Percentiles rank a stretch among this genome's conserved stretches.
phyloP scores from a whole-genome alignment of 2,113 vertebrate genomes.

The Cebus imitator region DNA sequence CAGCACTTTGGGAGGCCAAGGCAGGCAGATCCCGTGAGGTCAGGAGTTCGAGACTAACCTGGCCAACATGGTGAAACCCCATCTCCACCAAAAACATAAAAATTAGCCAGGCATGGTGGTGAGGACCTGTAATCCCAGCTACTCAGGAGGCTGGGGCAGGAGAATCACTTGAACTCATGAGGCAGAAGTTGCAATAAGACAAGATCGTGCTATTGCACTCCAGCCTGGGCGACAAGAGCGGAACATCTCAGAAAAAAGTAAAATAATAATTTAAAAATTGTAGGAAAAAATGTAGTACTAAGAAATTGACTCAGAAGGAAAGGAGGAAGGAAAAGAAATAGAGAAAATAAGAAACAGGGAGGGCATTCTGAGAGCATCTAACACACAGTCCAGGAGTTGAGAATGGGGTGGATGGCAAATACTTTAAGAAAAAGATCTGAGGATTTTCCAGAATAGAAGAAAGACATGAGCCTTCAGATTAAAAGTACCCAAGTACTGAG shows the following conservation, averaged over 20 bases:
- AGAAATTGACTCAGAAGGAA: background rate
- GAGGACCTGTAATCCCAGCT: background rate
- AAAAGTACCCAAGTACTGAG: background rate
- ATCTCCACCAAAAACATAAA: background rate
- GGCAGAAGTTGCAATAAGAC: background rate
- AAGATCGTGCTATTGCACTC: background rate
- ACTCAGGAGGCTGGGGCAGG: background rate
- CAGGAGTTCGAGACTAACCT: background rate
- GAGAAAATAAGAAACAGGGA: background rate
- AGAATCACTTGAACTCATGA: background rate
- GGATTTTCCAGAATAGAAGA: background rate
- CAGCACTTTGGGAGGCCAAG: background rate
- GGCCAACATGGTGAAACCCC: background rate
- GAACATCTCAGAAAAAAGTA: background rate
- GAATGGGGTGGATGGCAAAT: background rate
- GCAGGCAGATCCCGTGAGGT: background rate
- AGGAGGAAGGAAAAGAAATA: background rate
- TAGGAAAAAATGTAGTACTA: background rate
- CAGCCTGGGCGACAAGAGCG: background rate
- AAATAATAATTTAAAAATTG: background rate
- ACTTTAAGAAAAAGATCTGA: background rate
- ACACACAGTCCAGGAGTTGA: background rate
- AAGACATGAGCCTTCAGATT: background rate
- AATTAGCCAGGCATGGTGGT: background rate
- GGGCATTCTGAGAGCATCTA: background rate